Conservation (phyloP, 23 tunicate genomes). For the Halocynthia aurantium region DNA sequence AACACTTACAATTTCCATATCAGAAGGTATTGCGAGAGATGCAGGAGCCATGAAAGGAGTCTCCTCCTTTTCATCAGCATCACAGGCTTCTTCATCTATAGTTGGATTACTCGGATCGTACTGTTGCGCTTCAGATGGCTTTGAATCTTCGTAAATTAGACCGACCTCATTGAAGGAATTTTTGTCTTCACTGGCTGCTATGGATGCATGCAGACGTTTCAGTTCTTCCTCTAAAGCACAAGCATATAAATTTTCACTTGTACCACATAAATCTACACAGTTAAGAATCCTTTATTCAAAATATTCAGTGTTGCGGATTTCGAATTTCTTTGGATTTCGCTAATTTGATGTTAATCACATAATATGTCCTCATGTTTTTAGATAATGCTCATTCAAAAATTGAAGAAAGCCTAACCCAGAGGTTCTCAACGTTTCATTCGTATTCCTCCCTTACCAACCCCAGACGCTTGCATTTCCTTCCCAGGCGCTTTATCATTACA, state of each 20-base stretch:
- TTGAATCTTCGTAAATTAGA: conserved; percentile 15
- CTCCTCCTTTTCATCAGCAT: conserved; percentile 15
- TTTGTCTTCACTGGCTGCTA: conserved; percentile 16
- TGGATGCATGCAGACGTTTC: conserved; percentile 82
- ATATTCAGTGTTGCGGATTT: not conserved
- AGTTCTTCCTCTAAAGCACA: conserved; percentile 73
- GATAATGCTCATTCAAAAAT: not conserved
- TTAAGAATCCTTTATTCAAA: not conserved
- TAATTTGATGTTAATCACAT: not conserved
- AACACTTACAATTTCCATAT: conserved; percentile 83
- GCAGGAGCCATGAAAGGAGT: conserved; percentile 74
- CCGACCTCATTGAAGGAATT: conserved; percentile 33
- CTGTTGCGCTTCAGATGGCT: conserved; percentile 3
- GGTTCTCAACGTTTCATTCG: too few species aligned
- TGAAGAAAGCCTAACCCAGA: not conserved
- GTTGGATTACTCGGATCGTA: conserved; percentile 52
- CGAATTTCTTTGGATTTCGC: not conserved
- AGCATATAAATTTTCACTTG: not conserved
- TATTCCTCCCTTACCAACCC: too few species aligned
- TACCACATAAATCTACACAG: not conserved
- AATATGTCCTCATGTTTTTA: not conserved
- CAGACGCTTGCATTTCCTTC: too few species aligned
- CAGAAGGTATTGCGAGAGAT: conserved; percentile 66
- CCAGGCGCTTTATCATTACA: too few species aligned
- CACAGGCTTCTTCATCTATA: conserved; percentile 26